Evolutionary conservation across 2,888 invertebrate genomes (phyloP).

Genomic region (Anarsia innoxiella): DNA sequence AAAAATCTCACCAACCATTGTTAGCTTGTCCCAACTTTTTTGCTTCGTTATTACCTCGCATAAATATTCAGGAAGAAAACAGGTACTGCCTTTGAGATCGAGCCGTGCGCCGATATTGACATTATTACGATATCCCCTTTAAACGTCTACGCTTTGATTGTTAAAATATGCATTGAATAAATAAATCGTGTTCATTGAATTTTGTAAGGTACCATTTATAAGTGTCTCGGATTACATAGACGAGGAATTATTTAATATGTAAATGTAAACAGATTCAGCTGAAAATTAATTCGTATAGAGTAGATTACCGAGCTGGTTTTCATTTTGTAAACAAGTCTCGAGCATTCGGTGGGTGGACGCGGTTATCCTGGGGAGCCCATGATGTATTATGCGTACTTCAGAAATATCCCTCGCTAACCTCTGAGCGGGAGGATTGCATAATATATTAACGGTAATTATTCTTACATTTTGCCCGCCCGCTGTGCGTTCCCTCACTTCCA

Average conservation of each 20-base stretch:
- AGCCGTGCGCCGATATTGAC: constrained; percentile 41
- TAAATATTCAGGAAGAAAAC: constrained; percentile 54
- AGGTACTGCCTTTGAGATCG: constrained; percentile 39
- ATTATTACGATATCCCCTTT: constrained; percentile 44
- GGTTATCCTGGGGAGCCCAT: constrained; percentile 22
- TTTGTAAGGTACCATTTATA: constrained; percentile 23
- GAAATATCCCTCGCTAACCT: constrained; percentile 41
- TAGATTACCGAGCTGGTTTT: constrained; percentile 22
- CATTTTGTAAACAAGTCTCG: constrained; percentile 22
- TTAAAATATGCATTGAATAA: constrained; percentile 45
- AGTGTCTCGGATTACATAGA: constrained; percentile 14
- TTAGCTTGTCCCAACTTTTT: constrained; percentile 34
- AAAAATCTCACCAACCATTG: constrained; percentile 36
- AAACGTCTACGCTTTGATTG: constrained; percentile 42
- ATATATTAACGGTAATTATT: constrained; percentile 64
- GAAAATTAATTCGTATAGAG: constrained; percentile 23
- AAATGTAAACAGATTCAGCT: constrained; percentile 23
- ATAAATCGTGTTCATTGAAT: constrained; percentile 26
- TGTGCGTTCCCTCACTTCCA: constrained; percentile 31
- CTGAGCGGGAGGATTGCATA: constrained; percentile 48
- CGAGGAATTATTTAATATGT: constrained; percentile 17
- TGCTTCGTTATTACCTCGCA: constrained; percentile 39
- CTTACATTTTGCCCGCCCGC: constrained; percentile 39
- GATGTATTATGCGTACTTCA: constrained; percentile 43
- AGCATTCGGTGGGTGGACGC: constrained; percentile 22